Conservation (phyloP, 1,140 invertebrate genomes). For the Diploscapter pachys region DNA sequence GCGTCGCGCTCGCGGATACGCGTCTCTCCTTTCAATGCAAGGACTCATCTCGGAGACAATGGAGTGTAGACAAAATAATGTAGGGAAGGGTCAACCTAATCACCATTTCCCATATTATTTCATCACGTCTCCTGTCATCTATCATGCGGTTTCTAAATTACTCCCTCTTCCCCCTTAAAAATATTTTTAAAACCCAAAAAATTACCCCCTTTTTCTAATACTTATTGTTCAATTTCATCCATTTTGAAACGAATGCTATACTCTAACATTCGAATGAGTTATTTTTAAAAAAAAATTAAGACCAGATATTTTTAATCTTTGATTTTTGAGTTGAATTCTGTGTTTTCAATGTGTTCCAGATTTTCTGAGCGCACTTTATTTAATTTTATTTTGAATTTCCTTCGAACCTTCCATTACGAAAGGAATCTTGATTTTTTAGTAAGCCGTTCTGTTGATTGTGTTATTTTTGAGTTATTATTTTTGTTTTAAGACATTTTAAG, state of each 20-base stretch:
- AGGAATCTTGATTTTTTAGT: not conserved
- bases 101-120: too few relatives aligned
- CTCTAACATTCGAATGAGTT: not conserved
- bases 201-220: too few relatives aligned
- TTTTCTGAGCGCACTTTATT: not conserved
- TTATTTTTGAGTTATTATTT: slow-evolving; percentile 1
- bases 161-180: too few relatives aligned
- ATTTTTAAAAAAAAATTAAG: not conserved
- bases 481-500: not conserved
- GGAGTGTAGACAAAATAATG: too few relatives aligned
- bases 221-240: too few relatives aligned
- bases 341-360: not conserved
- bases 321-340: not conserved
- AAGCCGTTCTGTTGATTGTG: not conserved
- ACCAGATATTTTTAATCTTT: not conserved
- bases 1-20: too few relatives aligned
- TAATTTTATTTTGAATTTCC: not conserved
- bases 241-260: not conserved
- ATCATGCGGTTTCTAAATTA: too few relatives aligned
- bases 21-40: too few relatives aligned
- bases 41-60: too few relatives aligned
- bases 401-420: not conserved
- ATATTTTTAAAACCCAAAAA: too few relatives aligned
- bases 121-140: too few relatives aligned
- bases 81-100: too few relatives aligned